These are phyloP conservation scores for Iguana delicatissima DNA, from an alignment of 2,797 vertebrate genomes.

Conservation along the genomic window DNA sequence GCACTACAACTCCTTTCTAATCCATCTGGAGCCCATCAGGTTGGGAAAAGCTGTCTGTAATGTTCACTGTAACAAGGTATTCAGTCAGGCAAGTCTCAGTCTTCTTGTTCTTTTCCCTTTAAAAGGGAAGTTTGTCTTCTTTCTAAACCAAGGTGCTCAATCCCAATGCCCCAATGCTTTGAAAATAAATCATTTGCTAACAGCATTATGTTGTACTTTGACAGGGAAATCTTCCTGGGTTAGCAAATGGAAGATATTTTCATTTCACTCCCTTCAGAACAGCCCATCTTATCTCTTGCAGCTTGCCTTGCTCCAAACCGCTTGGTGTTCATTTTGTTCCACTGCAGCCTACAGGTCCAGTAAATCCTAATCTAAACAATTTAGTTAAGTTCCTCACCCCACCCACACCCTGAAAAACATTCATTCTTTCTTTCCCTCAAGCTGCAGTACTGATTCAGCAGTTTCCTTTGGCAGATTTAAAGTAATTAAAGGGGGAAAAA, in stretches of 20 bases:
- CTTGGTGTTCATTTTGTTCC: slow-evolving; percentile 56
- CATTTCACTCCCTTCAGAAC: slow-evolving; percentile 19
- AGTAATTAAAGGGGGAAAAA: slow-evolving; percentile 59
- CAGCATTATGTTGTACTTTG: neutral
- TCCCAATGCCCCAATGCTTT: neutral
- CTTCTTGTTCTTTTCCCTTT: neutral
- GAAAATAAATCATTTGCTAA: neutral
- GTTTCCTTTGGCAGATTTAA: slow-evolving; percentile 70
- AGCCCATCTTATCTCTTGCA: slow-evolving; percentile 54
- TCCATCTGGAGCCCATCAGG: no score
- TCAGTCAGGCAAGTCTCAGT: no score
- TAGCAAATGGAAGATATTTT: slow-evolving; percentile 31
- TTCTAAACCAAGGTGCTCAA: slow-evolving; percentile 6
- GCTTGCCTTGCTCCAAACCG: slow-evolving; percentile 45
- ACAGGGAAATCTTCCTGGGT: slow-evolving; percentile 26
- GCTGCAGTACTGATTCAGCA: slow-evolving; percentile 62
- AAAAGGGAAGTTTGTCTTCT: neutral
- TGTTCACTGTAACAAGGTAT: neutral
- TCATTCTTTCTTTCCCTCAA: slow-evolving; percentile 56
- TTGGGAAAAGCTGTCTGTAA: neutral
- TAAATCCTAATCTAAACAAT: slow-evolving; percentile 72
- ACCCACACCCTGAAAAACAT: neutral
- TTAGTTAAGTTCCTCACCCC: slow-evolving; percentile 66
- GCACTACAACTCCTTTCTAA: no score
- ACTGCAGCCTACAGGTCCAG: slow-evolving; percentile 50